Evolutionary conservation across 2,113 vertebrate genomes (phyloP).

Genomic region (Leuciscus idus): DNA sequence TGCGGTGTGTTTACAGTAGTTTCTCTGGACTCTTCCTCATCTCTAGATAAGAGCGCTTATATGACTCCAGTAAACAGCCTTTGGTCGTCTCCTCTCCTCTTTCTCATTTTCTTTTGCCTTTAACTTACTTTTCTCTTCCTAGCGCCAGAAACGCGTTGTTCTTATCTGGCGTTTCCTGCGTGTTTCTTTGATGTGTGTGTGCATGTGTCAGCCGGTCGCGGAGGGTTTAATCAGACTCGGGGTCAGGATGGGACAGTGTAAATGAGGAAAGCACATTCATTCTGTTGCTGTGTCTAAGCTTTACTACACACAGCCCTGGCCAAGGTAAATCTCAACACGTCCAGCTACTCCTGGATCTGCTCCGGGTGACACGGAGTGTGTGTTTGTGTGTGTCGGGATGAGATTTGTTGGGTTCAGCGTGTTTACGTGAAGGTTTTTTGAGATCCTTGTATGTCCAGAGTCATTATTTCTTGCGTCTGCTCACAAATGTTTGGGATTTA

Average conservation of each 20-base stretch:
- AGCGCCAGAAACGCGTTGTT: neutral
- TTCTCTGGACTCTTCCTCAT: slow-evolving; percentile 48
- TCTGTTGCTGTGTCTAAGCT: slow-evolving; percentile 47
- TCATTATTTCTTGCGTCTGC: slow-evolving; percentile 39
- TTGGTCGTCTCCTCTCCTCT: slow-evolving; percentile 30
- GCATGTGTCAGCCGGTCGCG: neutral
- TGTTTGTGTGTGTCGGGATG: neutral
- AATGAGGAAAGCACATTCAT: slow-evolving; percentile 59
- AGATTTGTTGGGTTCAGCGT: neutral
- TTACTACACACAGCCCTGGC: too few relatives aligned
- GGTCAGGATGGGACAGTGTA: slow-evolving; percentile 55
- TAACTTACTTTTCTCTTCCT: neutral
- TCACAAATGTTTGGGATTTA: slow-evolving; percentile 39
- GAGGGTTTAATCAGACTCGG: too few relatives aligned
- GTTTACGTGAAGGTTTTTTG: slow-evolving; percentile 41
- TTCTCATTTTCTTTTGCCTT: neutral
- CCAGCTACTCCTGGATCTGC: neutral
- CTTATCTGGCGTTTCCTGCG: neutral
- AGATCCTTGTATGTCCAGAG: slow-evolving; percentile 5
- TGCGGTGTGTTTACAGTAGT: slow-evolving; percentile 45
- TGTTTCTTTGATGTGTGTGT: neutral
- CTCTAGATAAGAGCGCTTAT: slow-evolving; percentile 53
- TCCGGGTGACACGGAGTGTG: neutral
- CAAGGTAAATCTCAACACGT: neutral
- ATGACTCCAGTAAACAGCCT: slow-evolving; percentile 50